Percentiles rank a stretch among this genome's conserved stretches.
These are phyloP conservation scores for Antheraea assamensis DNA, from an alignment of 2,888 invertebrate species.

Conservation along the genomic window DNA sequence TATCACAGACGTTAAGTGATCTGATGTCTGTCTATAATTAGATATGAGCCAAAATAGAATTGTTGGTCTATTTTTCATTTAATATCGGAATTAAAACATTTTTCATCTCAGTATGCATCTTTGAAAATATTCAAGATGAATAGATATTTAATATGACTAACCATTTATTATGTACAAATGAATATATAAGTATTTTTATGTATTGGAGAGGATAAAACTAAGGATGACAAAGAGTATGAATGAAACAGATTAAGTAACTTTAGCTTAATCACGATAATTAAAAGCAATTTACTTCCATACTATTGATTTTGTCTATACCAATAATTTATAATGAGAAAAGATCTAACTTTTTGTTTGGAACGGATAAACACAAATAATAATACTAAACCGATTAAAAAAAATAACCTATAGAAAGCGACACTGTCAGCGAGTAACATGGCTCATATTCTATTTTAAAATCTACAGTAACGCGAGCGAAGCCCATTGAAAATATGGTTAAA, in stretches of 20 bases:
- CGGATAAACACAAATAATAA: too few species aligned
- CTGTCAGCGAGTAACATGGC: too few species aligned
- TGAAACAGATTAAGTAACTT: not conserved
- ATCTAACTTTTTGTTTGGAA: too few species aligned
- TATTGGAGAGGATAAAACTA: not conserved
- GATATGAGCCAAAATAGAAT: not conserved
- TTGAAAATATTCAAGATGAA: not conserved
- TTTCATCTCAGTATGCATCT: not conserved
- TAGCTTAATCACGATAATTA: too few species aligned
- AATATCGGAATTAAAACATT: not conserved
- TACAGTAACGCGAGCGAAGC: too few species aligned
- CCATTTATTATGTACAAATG: not conserved
- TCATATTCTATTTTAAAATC: too few species aligned
- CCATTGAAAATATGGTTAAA: too few species aligned
- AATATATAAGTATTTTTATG: not conserved
- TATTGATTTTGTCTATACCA: too few species aligned
- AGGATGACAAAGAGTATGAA: not conserved
- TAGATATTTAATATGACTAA: not conserved
- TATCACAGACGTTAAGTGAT: constrained; percentile 11
- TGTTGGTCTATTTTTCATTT: not conserved
- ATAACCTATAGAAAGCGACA: too few species aligned
- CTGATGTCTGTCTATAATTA: not conserved
- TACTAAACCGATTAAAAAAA: too few species aligned
- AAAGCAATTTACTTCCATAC: too few species aligned
- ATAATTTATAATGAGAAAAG: too few species aligned